A percentile compares a stretch with the other conserved stretches of the same genome.
These are phyloP conservation scores for Strigamia transsilvanica DNA, from an alignment of 2,888 invertebrate species.

Conservation along the genomic window DNA sequence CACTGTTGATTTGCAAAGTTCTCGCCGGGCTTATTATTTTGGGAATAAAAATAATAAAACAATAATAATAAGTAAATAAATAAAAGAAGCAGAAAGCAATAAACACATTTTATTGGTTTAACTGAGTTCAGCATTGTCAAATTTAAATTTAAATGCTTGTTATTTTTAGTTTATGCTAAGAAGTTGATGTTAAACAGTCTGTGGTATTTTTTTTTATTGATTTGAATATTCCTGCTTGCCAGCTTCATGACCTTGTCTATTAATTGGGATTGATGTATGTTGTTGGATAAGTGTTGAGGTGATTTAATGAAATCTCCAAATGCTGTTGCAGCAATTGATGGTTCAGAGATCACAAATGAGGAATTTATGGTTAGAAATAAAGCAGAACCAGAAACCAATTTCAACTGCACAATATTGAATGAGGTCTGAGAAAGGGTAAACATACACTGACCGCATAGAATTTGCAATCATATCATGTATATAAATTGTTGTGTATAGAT, in stretches of 20 bases:
- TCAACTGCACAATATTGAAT: background rate
- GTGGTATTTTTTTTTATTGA: too few relatives aligned
- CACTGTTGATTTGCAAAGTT: too few relatives aligned
- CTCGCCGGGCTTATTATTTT: too few relatives aligned
- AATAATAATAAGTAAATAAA: too few relatives aligned
- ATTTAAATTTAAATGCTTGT: background rate
- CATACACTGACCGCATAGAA: background rate
- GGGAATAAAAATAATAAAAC: too few relatives aligned
- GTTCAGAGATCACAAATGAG: background rate
- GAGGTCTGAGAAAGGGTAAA: background rate
- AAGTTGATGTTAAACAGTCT: too few relatives aligned
- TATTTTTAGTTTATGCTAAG: background rate
- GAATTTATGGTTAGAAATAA: background rate
- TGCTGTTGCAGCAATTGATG: background rate
- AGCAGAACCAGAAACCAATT: background rate
- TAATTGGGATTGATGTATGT: background rate
- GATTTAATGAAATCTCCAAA: background rate
- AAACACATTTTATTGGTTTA: too few relatives aligned
- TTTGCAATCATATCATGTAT: slow-evolving; percentile 9
- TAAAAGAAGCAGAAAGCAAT: too few relatives aligned
- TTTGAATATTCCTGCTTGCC: background rate
- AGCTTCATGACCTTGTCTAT: background rate
- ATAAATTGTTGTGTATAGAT: slow-evolving; percentile 1
- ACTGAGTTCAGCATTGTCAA: too few relatives aligned
- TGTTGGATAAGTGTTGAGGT: background rate